These are phyloP conservation scores for Trichogramma dendrolimi DNA, from an alignment of 2,888 invertebrate species.

Conservation along the genomic window DNA sequence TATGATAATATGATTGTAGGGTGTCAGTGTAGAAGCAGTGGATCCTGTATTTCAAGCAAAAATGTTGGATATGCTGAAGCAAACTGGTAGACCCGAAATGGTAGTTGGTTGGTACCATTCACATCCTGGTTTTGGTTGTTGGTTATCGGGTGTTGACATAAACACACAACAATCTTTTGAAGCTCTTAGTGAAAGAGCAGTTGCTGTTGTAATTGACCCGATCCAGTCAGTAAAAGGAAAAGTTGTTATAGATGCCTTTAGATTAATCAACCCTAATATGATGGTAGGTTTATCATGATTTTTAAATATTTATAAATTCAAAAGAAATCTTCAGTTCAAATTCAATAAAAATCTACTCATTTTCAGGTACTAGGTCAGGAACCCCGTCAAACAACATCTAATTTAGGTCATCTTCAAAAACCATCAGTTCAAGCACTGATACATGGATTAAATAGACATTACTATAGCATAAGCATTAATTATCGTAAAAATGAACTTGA, in stretches of 20 bases:
- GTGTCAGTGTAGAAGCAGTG: slow-evolving; percentile 98
- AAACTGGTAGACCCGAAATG: slow-evolving; percentile 99
- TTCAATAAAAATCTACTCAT: slow-evolving; percentile 2
- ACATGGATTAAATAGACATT: slow-evolving; percentile 97
- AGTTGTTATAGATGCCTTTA: slow-evolving; percentile 99
- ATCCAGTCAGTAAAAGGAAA: slow-evolving; percentile 99
- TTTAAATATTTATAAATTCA: not conserved
- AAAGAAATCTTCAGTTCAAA: not conserved
- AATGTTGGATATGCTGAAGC: slow-evolving; percentile 97
- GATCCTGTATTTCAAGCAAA: slow-evolving; percentile 99
- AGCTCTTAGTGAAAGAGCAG: slow-evolving; percentile 94
- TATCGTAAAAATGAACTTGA: slow-evolving; percentile 98
- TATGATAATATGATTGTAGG: slow-evolving; percentile 49
- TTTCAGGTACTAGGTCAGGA: slow-evolving; percentile 78
- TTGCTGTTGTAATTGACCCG: slow-evolving; percentile 98
- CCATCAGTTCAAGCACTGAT: slow-evolving; percentile 99
- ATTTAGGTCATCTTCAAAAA: slow-evolving; percentile 96
- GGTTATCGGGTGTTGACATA: slow-evolving; percentile 98
- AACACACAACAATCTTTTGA: slow-evolving; percentile 99
- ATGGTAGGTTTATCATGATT: slow-evolving; percentile 66
- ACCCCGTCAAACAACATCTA: slow-evolving; percentile 97
- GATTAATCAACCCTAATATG: slow-evolving; percentile 98
- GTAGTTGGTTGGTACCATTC: slow-evolving; percentile 99
- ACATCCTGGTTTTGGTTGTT: slow-evolving; percentile 99
- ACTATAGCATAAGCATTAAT: slow-evolving; percentile 99